Percentiles rank a stretch among this genome's conserved stretches.
Evolutionary conservation across 2,113 vertebrate species (phyloP).

Genomic region (Peromyscus maniculatus): DNA sequence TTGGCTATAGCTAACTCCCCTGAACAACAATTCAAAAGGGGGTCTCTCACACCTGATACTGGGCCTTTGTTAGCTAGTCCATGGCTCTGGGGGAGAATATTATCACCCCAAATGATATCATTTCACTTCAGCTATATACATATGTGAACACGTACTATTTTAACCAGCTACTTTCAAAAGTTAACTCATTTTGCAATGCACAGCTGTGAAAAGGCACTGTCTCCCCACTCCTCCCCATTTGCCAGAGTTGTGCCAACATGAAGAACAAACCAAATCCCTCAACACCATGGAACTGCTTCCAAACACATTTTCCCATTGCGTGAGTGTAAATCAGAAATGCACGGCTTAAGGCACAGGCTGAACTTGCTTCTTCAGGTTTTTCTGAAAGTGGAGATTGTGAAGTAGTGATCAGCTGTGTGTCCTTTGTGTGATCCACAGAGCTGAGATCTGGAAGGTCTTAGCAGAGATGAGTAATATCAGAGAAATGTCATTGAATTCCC

Average conservation of each 20-base stretch:
- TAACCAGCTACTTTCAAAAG: neutral
- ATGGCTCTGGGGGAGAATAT: neutral
- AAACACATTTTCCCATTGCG: neutral
- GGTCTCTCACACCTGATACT: neutral
- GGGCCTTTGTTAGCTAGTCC: neutral
- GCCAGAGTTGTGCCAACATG: neutral
- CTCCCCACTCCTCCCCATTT: neutral
- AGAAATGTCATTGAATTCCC: slow-evolving; percentile 29
- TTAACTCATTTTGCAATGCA: slow-evolving; percentile 34
- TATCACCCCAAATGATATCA: neutral
- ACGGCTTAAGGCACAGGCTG: neutral
- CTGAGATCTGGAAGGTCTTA: slow-evolving; percentile 35
- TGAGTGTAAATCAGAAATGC: neutral
- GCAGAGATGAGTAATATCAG: neutral
- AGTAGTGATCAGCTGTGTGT: neutral
- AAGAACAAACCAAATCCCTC: neutral
- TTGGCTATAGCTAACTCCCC: neutral
- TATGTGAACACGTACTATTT: neutral
- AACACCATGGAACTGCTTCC: slow-evolving; percentile 45
- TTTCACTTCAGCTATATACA: neutral
- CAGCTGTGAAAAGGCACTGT: slow-evolving; percentile 62
- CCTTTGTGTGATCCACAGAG: neutral
- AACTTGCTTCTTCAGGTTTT: slow-evolving; percentile 33
- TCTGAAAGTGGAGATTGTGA: neutral
- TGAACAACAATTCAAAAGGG: neutral